phyloP scores from a whole-genome alignment of 2,888 invertebrate species.

The Leptinotarsa tumamoca region DNA sequence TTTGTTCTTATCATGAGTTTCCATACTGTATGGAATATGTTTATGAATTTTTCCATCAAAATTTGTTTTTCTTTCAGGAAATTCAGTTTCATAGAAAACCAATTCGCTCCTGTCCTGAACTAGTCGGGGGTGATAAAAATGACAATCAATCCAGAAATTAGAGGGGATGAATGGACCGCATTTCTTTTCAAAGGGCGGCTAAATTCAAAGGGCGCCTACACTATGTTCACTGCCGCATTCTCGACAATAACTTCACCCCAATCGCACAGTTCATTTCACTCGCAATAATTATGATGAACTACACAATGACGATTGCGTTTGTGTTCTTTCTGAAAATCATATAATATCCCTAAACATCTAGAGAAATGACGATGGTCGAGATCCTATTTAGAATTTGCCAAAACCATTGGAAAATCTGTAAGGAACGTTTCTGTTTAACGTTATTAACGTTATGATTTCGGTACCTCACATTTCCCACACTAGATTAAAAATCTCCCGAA shows the following conservation, averaged over 20 bases:
- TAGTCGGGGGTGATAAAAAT: conserved; percentile 40
- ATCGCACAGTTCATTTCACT: conserved; percentile 10
- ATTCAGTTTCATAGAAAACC: background rate
- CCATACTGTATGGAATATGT: no score
- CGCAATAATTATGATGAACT: conserved; percentile 7
- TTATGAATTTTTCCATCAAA: background rate
- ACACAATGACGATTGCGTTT: background rate
- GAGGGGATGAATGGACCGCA: conserved; percentile 15
- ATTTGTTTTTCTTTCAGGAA: background rate
- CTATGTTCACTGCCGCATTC: conserved; percentile 18
- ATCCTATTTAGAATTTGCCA: no score
- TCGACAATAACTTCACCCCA: background rate
- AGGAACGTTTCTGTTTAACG: no score
- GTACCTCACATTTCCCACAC: no score
- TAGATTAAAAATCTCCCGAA: no score
- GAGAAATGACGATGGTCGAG: no score
- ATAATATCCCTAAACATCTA: no score
- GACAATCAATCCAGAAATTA: conserved; percentile 44
- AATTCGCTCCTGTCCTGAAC: conserved; percentile 9
- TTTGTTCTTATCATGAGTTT: no score
- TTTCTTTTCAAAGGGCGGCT: conserved; percentile 16
- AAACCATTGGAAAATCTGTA: no score
- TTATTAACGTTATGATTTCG: no score
- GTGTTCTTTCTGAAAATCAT: no score
- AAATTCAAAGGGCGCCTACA: conserved; percentile 12